These are phyloP conservation scores for Empidonax alnorum DNA, from an alignment of 2,113 vertebrate species.

Conservation along the genomic window DNA sequence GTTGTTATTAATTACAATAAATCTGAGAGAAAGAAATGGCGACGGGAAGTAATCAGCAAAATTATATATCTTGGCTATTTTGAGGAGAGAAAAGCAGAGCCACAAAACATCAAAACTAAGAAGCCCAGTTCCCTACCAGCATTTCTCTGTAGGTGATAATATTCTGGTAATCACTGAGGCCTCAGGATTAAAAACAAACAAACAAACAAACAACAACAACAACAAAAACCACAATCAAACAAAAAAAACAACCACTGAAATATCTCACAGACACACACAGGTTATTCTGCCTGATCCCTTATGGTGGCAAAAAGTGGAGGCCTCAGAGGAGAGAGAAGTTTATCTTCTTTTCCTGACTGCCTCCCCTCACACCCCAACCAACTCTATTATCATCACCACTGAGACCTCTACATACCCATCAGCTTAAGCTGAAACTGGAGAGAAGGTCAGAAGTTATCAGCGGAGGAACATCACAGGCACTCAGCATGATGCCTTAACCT, in stretches of 20 bases:
- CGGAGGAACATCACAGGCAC: not conserved
- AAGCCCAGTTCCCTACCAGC: not conserved
- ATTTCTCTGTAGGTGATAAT: not conserved
- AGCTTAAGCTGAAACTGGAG: not conserved
- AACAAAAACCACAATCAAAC: not conserved
- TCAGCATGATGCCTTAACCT: not conserved
- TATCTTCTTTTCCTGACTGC: not conserved
- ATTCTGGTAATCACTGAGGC: not conserved
- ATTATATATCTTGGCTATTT: not conserved
- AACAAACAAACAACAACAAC: not conserved
- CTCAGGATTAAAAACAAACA: not conserved
- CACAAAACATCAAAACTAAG: not conserved
- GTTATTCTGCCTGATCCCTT: not conserved
- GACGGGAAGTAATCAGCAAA: not conserved
- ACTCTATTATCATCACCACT: not conserved
- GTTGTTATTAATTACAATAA: not conserved
- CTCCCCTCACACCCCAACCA: accelerated
- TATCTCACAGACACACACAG: not conserved
- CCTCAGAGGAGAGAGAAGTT: not conserved
- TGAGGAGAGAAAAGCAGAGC: not conserved
- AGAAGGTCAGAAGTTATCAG: not conserved
- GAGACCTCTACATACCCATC: not conserved
- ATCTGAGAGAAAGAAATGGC: not conserved
- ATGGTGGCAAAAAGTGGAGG: not conserved
- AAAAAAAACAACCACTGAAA: not conserved